Evolutionary conservation across 1,140 invertebrate genomes (phyloP).

Genomic region (Caenorhabditis briggsae): DNA sequence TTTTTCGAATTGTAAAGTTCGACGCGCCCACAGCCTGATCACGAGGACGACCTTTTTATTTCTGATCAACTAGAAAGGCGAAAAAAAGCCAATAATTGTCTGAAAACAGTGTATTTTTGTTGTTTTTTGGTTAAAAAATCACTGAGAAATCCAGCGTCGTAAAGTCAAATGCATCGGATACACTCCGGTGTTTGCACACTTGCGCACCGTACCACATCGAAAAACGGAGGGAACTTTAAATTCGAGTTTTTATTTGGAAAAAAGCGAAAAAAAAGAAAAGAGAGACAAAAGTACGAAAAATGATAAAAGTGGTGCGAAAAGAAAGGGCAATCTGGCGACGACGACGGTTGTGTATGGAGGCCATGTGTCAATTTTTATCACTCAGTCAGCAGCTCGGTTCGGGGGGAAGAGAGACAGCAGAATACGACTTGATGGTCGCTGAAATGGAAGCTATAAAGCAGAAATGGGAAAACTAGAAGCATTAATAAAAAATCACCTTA

Average conservation of each 20-base stretch:
- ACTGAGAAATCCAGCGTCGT: not conserved
- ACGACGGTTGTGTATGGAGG: too few species aligned
- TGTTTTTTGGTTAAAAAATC: not conserved
- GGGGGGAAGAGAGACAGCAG: not conserved
- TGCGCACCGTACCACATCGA: not conserved
- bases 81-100: not conserved
- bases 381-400: not conserved
- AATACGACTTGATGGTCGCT: too few species aligned
- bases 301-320: not conserved
- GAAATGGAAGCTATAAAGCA: too few species aligned
- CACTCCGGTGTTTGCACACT: not conserved
- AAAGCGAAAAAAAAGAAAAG: not conserved
- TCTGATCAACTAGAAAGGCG: not conserved
- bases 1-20: conserved; percentile 7
- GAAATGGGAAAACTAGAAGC: too few species aligned
- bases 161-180: not conserved
- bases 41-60: not conserved
- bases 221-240: conserved; percentile 1
- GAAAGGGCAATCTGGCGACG: not conserved
- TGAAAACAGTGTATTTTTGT: not conserved
- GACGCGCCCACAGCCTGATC: not conserved
- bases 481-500: too few species aligned
- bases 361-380: conserved; percentile 52
- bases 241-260: not conserved
- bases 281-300: too few species aligned